These are phyloP conservation scores for Drosophila gunungcola DNA, from an alignment of 1,140 invertebrate species.

Conservation along the genomic window DNA sequence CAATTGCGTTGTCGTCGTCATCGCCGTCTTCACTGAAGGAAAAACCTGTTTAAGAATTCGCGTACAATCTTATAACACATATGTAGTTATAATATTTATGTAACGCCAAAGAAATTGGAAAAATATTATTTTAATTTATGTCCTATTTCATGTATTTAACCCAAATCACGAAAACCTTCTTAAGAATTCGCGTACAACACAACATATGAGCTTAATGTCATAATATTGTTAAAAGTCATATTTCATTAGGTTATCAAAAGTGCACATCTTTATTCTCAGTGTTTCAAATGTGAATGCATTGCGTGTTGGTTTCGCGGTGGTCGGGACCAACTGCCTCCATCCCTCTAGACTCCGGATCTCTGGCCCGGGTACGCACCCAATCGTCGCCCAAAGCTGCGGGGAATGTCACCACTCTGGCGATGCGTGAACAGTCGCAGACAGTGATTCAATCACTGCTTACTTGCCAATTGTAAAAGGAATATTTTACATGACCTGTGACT, in stretches of 20 bases:
- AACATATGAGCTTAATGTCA: no score
- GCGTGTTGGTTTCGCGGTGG: constrained; percentile 27
- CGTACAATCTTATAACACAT: no score
- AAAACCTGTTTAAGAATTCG: not conserved
- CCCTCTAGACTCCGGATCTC: constrained; percentile 1
- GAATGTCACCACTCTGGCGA: constrained; percentile 53
- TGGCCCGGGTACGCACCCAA: constrained; percentile 30
- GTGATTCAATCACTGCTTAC: constrained; percentile 48
- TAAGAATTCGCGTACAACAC: no score
- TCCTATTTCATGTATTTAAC: no score
- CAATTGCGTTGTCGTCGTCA: constrained; percentile 66
- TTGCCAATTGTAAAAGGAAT: constrained; percentile 16
- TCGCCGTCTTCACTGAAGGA: constrained; percentile 31
- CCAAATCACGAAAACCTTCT: no score
- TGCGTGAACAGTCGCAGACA: constrained; percentile 60
- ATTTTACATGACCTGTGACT: constrained; percentile 8
- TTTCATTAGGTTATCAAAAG: no score
- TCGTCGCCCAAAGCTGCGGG: constrained; percentile 49
- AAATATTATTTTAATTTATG: no score
- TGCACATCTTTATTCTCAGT: constrained; percentile 7
- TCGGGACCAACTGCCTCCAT: constrained; percentile 36
- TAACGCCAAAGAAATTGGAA: no score
- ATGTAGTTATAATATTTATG: no score
- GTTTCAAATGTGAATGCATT: constrained; percentile 5
- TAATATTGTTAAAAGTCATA: no score